phyloP scores from a whole-genome alignment of 2,888 invertebrate genomes.

The Tubulanus polymorphus region DNA sequence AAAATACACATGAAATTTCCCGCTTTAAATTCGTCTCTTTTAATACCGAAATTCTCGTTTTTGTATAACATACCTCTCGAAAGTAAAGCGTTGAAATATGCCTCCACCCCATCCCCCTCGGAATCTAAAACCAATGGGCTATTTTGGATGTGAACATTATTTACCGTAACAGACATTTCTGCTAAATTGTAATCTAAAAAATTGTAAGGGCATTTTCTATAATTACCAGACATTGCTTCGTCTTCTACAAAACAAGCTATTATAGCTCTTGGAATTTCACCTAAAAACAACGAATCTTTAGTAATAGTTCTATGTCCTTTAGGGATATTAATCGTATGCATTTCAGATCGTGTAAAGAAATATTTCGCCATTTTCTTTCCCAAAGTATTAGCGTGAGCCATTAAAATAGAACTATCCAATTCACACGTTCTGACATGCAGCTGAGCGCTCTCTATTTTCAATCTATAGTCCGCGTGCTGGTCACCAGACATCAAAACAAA shows the following conservation, averaged over 20 bases:
- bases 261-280: not conserved
- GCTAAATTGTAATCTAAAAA: not conserved
- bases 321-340: not conserved
- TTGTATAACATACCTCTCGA: not conserved
- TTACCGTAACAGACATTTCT: not conserved
- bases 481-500: not conserved
- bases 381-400: not conserved
- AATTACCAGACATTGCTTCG: not conserved
- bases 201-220: not conserved
- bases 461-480: not conserved
- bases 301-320: not conserved
- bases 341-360: not conserved
- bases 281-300: not conserved
- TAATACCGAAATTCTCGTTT: not conserved
- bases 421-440: not conserved
- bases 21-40: not conserved
- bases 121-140: no score
- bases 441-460: not conserved
- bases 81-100: not conserved
- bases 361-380: slow-evolving; percentile 3
- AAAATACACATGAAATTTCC: not conserved
- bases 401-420: not conserved
- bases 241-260: not conserved
- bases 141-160: not conserved
- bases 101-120: no score